phyloP scores from a whole-genome alignment of 2,113 vertebrate species.

The Sinocyclocheilus maitianheensis region DNA sequence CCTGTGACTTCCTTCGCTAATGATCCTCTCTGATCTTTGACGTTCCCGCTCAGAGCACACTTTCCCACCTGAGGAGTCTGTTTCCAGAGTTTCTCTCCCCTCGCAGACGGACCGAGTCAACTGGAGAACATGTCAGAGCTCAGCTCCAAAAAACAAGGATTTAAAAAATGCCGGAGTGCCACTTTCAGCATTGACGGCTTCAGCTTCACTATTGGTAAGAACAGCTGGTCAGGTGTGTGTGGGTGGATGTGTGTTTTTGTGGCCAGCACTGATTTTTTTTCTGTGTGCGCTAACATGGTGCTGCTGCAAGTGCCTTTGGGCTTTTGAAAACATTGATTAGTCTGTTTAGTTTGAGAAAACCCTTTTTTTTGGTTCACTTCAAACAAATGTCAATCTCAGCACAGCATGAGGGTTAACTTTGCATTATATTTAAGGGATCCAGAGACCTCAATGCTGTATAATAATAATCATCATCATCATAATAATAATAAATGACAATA shows the following conservation, averaged over 20 bases:
- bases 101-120: background rate
- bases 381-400: background rate
- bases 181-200: constrained; percentile 94
- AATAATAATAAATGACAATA: no score
- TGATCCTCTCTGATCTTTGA: constrained; percentile 26
- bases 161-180: constrained; percentile 91
- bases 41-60: background rate
- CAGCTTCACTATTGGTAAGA: constrained; percentile 95
- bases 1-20: constrained; percentile 29
- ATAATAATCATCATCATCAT: background rate
- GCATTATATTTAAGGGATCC: background rate
- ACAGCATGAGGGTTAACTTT: background rate
- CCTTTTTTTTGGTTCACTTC: background rate
- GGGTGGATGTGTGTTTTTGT: constrained; percentile 22
- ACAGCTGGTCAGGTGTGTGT: constrained; percentile 50
- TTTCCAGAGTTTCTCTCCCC: constrained; percentile 1
- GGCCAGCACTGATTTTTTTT: constrained; percentile 39
- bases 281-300: background rate
- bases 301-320: background rate
- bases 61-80: constrained; percentile 32
- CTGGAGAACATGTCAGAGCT: constrained; percentile 79
- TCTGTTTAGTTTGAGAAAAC: background rate
- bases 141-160: constrained; percentile 82
- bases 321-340: background rate
- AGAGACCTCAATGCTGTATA: background rate